A percentile compares a stretch with the other conserved stretches of the same genome.
Conservation (phyloP, 2,888 invertebrate genomes). For the Epinotia bilunana region DNA sequence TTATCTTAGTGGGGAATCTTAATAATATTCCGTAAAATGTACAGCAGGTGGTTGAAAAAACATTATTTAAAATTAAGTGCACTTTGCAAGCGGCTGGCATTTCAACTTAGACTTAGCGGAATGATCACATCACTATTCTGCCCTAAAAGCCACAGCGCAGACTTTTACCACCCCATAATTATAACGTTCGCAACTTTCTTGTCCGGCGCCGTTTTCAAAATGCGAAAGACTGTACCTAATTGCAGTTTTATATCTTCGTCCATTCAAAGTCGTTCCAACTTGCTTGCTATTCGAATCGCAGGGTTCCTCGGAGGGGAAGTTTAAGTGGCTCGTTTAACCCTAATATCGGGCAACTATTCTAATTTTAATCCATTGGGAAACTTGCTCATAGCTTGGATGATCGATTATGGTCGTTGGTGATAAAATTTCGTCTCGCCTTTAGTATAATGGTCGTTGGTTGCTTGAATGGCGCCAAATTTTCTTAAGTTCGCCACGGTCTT, state of each 20-base stretch:
- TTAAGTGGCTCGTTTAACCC: conserved; percentile 53
- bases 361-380: conserved; percentile 49
- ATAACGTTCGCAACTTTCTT: conserved; percentile 10
- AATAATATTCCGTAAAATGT: too few relatives aligned
- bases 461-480: not conserved
- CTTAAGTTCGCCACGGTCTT: not conserved
- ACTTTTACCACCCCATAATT: conserved; percentile 16
- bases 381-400: conserved; percentile 47
- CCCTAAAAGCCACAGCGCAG: not conserved
- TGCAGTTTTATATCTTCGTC: conserved; percentile 46
- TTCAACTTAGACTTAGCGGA: not conserved
- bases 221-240: conserved; percentile 48
- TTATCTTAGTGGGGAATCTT: too few relatives aligned
- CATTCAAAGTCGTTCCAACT: conserved; percentile 48
- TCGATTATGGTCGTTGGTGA: conserved; percentile 45
- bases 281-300: conserved; percentile 36
- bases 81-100: not conserved
- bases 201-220: conserved; percentile 35
- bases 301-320: conserved; percentile 31
- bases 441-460: conserved; percentile 6
- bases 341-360: conserved; percentile 54
- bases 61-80: not conserved
- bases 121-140: not conserved
- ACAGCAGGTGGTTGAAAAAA: too few relatives aligned
- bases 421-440: conserved; percentile 24